Base-by-base conservation (phyloP, 1,140 invertebrate genomes). In the Delia radicum region DNA sequence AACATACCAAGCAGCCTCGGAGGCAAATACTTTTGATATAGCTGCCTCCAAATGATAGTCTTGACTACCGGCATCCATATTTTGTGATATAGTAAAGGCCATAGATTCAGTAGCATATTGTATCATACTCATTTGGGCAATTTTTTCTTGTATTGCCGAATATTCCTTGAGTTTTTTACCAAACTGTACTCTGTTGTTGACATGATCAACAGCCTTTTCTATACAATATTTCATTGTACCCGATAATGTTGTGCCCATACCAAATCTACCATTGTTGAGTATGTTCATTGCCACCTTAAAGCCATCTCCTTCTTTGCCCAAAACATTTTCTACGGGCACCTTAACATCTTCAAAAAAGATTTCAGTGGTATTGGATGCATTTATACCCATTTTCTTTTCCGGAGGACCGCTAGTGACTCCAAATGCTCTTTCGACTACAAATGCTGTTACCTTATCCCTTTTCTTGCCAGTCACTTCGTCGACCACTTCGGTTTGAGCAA, bases 211-310 rank as follows among this genome's bases (percentile, higher is more conserved):
- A 1, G 98, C 95, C 88, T 96, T 95, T 81, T 92, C 89, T 46
- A 98, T 95, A 77, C 95, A 96, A 55, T 90, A 88, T 80, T 92
- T 91, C 96, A 98, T 98, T 0, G 96, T 98, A 73, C 98, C 98
- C 10, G 95, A 91, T 33, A 99, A 87, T 63, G 93, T 94, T 24
- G 96, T 96, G 63, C 94, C 95, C 97, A 99, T 99, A 76, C 98
- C 98, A 89, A 99, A 99, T 75, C 98, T 89, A 26, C 98, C 98
- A 88, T 98, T 99, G 87, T 99, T 99, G 13, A 99, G 89, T 86
- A 99, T 99, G 85, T 97, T 97, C 96, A 99, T 99, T 8, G 98
- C 98, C 76, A 99, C 95, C 90, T 99, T 99, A 87, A 99, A 99
- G n/a, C 98, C 98, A 87, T 97, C 93, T 18, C 98, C 98, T 79